Evolutionary conservation across 2,113 vertebrate genomes (phyloP), one percentile per base, ranked within the genome.

Genomic region (Antechinus flavipes): DNA sequence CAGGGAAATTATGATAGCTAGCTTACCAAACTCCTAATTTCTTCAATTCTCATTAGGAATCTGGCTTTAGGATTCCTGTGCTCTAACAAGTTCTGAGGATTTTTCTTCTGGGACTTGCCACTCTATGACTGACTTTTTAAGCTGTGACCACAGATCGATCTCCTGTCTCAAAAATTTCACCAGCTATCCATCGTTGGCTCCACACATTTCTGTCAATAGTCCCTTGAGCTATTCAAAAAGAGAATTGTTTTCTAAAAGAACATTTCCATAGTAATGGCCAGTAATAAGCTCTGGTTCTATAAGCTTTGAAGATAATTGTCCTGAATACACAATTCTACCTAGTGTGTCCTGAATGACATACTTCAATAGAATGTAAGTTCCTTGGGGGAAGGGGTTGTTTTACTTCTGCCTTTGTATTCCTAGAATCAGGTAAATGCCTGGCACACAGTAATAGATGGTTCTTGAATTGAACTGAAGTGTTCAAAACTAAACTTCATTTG

Each of bases 211-310:
- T 93, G 52, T 89, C 93, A 94, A 58, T 58, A 97, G 30, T 93
- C 58, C 95, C 93, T 97, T 92, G 35, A 14, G 93, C 0, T 47
- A 96, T 90, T 53, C 90, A 91, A 96, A 96, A 53, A 89, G 24
- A 95, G 0, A 16, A 14, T 46, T 89, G 22, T 22, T 42, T 95
- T 94, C 95, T 52, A 94, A 97, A 94, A 46, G 91, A 6, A 35
- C 16, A 54, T 94, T 92, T 92, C 90, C 3, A 90, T 8, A 56
- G 53, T 22, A 30, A 27, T 1, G n/a, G 58, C 26, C 35, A n/a
- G 84, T 52, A 10, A 4, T 49, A 49, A 94, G 49, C 91, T 94
- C 11, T 89, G 91, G 95, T 68, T 68, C 52, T 58, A 35, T 2
- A 91, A 61, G 30, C 52, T 26, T 1, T 23, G 56, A 90, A 50